A percentile compares a stretch with the other conserved stretches of the same genome.
Evolutionary conservation across 2,113 vertebrate species (phyloP).

Genomic region (Corythornis vintsioides): DNA sequence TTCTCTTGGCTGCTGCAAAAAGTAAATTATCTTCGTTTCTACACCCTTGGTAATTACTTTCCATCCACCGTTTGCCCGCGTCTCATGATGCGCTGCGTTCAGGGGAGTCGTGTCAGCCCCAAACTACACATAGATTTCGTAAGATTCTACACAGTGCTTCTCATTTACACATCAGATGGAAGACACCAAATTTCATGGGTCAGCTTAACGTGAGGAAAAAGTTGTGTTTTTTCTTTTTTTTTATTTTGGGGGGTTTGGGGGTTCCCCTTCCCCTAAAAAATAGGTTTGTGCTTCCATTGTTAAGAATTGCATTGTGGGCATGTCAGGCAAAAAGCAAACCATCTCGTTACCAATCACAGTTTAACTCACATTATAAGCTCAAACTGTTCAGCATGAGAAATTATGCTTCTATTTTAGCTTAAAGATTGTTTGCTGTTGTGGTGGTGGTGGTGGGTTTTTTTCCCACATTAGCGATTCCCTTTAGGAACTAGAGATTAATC

Average conservation of each 20-base stretch:
- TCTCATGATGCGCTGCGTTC: neutral
- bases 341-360: neutral
- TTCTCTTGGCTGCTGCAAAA: neutral
- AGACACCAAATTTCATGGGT: neutral
- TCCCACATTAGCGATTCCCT: neutral
- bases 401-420: neutral
- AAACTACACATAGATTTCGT: neutral
- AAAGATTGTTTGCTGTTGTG: neutral
- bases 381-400: neutral
- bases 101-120: neutral
- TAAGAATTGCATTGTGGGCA: neutral
- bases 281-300: neutral
- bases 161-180: neutral
- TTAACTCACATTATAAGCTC: neutral
- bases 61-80: neutral
- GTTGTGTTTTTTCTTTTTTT: neutral
- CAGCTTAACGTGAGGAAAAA: neutral
- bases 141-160: neutral
- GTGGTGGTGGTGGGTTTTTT: neutral
- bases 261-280: neutral
- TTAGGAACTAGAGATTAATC: too few species aligned
- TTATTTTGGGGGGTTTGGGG: too few species aligned
- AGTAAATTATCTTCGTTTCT: neutral
- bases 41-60: neutral
- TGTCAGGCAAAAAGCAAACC: neutral